Percentiles rank a stretch among this genome's conserved stretches.
phyloP scores from a whole-genome alignment of 1,140 invertebrate species.

The Macrostomum lignano region DNA sequence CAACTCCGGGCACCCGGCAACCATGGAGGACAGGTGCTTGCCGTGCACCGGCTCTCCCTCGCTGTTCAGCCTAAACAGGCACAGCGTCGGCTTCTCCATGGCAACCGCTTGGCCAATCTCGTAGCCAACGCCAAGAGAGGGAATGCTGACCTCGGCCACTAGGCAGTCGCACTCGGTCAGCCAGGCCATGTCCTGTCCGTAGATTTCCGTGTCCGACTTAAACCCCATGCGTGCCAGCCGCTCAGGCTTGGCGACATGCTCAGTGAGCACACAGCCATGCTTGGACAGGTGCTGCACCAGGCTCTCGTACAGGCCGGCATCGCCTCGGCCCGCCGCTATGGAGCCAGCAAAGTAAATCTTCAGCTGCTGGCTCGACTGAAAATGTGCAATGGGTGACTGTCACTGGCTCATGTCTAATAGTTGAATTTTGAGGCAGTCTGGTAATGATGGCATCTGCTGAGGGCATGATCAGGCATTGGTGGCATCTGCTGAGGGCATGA shows the following conservation, averaged over 20 bases:
- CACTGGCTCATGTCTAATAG: too few relatives aligned
- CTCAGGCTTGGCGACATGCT: constrained; percentile 14
- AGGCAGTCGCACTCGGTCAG: constrained; percentile 14
- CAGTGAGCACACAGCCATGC: constrained; percentile 20
- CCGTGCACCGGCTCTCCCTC: too few relatives aligned
- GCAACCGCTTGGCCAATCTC: constrained; percentile 20
- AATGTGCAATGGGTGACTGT: too few relatives aligned
- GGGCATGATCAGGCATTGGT: too few relatives aligned
- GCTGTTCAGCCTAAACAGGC: constrained; percentile 16
- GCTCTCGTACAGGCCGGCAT: constrained; percentile 16
- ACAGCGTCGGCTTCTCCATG: constrained; percentile 18
- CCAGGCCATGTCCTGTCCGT: constrained; percentile 16
- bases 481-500: too few relatives aligned
- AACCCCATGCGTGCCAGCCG: not conserved
- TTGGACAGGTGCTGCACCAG: constrained; percentile 15
- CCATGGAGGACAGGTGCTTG: too few relatives aligned
- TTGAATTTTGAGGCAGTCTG: too few relatives aligned
- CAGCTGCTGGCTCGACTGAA: too few relatives aligned
- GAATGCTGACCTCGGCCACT: constrained; percentile 23
- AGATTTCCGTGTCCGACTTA: constrained; percentile 13
- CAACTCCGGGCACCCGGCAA: too few relatives aligned
- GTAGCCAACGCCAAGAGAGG: constrained; percentile 25
- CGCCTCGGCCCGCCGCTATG: constrained; percentile 19
- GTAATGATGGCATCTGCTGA: too few relatives aligned
- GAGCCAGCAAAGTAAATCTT: constrained; percentile 27